Percentiles rank a stretch among this genome's conserved stretches.
Evolutionary conservation across 2,888 invertebrate genomes (phyloP).

Genomic region (Agrochola litura): DNA sequence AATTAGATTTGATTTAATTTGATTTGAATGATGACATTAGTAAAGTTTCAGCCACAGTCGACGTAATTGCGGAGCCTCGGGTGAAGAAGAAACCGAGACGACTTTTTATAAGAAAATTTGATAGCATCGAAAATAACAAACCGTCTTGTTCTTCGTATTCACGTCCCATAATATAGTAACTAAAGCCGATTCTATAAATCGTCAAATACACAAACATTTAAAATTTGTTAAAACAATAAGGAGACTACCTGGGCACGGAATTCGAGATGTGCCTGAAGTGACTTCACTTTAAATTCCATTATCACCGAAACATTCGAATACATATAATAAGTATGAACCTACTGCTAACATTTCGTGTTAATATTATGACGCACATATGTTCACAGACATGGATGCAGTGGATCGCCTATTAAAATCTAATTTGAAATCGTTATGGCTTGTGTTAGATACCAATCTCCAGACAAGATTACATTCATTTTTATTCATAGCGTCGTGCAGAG

Average conservation of each 20-base stretch:
- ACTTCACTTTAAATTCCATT: conserved; percentile 65
- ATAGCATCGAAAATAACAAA: conserved; percentile 16
- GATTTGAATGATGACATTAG: conserved; percentile 9
- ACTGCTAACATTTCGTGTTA: conserved; percentile 48
- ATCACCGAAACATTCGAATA: conserved; percentile 55
- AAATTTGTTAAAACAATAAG: conserved; percentile 39
- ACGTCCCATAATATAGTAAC: conserved; percentile 17
- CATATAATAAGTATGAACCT: conserved; percentile 33
- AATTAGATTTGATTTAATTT: too few relatives aligned
- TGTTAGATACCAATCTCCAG: conserved; percentile 76
- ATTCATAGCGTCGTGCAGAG: conserved; percentile 75
- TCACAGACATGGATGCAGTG: conserved; percentile 60
- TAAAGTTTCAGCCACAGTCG: neutral
- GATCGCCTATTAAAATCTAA: conserved; percentile 69
- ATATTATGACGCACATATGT: conserved; percentile 45
- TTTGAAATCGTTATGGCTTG: conserved; percentile 71
- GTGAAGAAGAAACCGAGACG: conserved; percentile 14
- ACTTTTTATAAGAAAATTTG: conserved; percentile 32
- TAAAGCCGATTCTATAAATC: conserved; percentile 22
- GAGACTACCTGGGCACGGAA: conserved; percentile 38
- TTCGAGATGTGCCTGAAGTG: conserved; percentile 43
- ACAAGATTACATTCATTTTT: conserved; percentile 78
- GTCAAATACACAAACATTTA: conserved; percentile 28
- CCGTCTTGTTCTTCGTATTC: conserved; percentile 8
- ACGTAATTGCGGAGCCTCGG: neutral